These are phyloP conservation scores for Eremobia ochroleuca DNA, from an alignment of 2,888 invertebrate genomes.

Conservation along the genomic window DNA sequence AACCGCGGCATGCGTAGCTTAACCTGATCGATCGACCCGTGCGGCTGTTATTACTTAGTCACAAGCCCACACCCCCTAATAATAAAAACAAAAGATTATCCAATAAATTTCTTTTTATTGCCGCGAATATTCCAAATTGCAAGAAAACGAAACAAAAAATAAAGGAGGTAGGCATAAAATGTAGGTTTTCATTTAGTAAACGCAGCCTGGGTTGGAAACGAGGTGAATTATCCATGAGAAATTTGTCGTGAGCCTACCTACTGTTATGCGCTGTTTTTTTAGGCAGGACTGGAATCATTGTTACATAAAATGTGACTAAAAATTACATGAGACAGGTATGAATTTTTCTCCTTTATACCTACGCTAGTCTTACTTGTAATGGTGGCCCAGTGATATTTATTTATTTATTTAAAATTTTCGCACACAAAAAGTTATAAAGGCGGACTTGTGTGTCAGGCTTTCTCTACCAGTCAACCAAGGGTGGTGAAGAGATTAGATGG, in stretches of 20 bases:
- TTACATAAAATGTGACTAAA: background rate
- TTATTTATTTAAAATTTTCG: too few relatives aligned
- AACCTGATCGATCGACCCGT: too few relatives aligned
- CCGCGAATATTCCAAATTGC: constrained; percentile 50
- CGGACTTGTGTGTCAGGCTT: too few relatives aligned
- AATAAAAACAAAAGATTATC: constrained; percentile 41
- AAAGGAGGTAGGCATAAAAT: constrained; percentile 45
- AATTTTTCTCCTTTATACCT: background rate
- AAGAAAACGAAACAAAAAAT: constrained; percentile 51
- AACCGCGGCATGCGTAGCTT: too few relatives aligned
- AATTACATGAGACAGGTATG: background rate
- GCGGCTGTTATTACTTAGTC: too few relatives aligned
- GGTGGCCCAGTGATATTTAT: too few relatives aligned
- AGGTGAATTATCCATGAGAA: constrained; percentile 67
- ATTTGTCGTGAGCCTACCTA: constrained; percentile 43
- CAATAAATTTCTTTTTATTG: constrained; percentile 64
- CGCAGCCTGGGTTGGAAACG: constrained; percentile 28
- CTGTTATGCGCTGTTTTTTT: constrained; percentile 2
- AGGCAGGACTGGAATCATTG: background rate
- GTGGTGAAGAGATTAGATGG: too few relatives aligned
- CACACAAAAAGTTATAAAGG: too few relatives aligned
- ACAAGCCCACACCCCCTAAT: too few relatives aligned
- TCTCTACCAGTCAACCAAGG: too few relatives aligned
- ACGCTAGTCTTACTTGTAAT: background rate
- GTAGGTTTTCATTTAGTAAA: constrained; percentile 53